phyloP scores from a whole-genome alignment of 1,140 invertebrate species.

The Pygmarrhopalites habei region DNA sequence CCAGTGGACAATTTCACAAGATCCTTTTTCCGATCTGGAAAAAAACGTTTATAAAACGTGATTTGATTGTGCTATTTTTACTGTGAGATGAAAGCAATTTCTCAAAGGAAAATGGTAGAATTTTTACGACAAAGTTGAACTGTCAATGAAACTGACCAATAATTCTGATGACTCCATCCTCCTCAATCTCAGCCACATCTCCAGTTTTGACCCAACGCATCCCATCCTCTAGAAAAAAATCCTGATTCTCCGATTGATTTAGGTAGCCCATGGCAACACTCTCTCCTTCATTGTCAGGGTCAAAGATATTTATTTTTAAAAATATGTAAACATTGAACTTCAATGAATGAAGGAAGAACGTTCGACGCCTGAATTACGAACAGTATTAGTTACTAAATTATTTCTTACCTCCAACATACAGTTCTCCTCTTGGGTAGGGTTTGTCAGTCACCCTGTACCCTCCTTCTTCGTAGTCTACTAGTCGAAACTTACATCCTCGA shows the following conservation, averaged over 20 bases:
- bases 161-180: constrained; percentile 89
- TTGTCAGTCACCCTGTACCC: constrained; percentile 82
- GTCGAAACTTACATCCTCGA: constrained; percentile 71
- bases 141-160: constrained; percentile 87
- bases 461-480: constrained; percentile 93
- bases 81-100: too few species aligned
- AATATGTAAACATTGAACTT: too few species aligned
- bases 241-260: constrained; percentile 80
- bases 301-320: too few species aligned
- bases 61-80: too few species aligned
- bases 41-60: too few species aligned
- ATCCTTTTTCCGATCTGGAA: constrained; percentile 91
- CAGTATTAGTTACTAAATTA: too few species aligned
- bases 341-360: too few species aligned
- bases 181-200: constrained; percentile 88
- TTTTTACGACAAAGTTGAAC: too few species aligned
- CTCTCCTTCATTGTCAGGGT: too few species aligned
- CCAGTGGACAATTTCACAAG: constrained; percentile 93
- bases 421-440: constrained; percentile 71
- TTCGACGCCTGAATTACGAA: too few species aligned
- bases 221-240: constrained; percentile 76
- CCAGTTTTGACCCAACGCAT: constrained; percentile 88
- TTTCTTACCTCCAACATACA: constrained; percentile 56
- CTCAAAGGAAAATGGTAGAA: too few species aligned
- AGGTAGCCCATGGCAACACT: constrained; percentile 91